phyloP scores from a whole-genome alignment of 2,888 invertebrate species.

The Melipona beecheii region DNA sequence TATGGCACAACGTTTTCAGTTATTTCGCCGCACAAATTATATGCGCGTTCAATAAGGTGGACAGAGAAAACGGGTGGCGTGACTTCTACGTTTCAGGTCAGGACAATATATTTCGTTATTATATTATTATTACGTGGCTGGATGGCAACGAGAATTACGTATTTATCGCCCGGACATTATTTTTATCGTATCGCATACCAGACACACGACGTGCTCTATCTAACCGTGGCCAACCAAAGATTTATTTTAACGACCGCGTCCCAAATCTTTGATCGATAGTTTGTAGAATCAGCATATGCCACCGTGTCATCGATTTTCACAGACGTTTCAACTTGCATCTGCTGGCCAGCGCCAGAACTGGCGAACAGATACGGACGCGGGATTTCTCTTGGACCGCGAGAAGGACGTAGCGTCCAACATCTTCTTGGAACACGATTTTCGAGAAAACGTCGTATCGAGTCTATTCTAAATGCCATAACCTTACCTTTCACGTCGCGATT shows the following conservation, averaged over 20 bases:
- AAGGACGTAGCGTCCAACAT: neutral
- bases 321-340: conserved; percentile 66
- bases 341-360: conserved; percentile 56
- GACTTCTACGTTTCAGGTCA: conserved; percentile 82
- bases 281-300: conserved; percentile 74
- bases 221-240: conserved; percentile 38
- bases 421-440: neutral
- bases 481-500: neutral
- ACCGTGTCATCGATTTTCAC: conserved; percentile 79
- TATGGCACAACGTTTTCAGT: conserved; percentile 40
- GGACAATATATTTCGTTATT: conserved; percentile 81
- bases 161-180: conserved; percentile 60
- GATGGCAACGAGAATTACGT: conserved; percentile 56
- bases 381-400: conserved; percentile 16
- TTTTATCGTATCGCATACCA: conserved; percentile 49
- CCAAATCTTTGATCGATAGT: conserved; percentile 48
- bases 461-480: conserved; percentile 17
- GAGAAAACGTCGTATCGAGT: too few relatives aligned
- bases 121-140: conserved; percentile 79
- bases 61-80: conserved; percentile 77
- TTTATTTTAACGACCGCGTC: conserved; percentile 48
- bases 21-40: conserved; percentile 61
- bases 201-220: conserved; percentile 47
- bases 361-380: conserved; percentile 9
- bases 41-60: conserved; percentile 75